Evolutionary conservation across 64 coral and sea anemone species (phyloP).

Genomic region (Montipora capricornis): DNA sequence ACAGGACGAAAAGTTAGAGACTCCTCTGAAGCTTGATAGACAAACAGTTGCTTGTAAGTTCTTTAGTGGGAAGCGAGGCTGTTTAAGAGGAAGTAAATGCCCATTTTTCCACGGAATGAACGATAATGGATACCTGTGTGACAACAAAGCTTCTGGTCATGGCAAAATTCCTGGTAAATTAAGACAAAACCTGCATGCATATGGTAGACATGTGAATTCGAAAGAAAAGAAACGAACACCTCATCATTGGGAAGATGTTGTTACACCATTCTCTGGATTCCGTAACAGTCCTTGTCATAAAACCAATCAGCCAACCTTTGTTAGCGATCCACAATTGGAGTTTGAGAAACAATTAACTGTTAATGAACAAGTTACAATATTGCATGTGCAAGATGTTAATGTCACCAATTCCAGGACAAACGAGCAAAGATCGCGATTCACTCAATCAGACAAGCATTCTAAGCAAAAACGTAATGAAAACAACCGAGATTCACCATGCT

Average conservation of each 20-base stretch:
- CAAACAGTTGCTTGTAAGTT: constrained; percentile 63
- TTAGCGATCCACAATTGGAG: background rate
- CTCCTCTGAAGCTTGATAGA: background rate
- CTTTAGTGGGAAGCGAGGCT: constrained; percentile 74
- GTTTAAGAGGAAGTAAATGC: constrained; percentile 71
- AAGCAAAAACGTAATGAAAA: too few species aligned
- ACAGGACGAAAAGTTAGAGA: background rate
- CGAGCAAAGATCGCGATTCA: background rate
- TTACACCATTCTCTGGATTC: too few species aligned
- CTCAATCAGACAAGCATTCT: background rate
- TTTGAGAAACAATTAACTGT: background rate
- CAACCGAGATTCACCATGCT: too few species aligned
- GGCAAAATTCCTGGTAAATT: background rate
- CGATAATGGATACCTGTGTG: background rate
- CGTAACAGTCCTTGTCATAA: background rate
- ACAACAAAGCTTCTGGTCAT: background rate
- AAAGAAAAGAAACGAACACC: background rate
- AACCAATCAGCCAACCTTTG: background rate
- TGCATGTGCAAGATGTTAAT: background rate
- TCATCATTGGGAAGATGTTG: background rate
- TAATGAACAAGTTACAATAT: background rate
- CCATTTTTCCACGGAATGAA: constrained; percentile 46
- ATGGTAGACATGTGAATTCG: background rate
- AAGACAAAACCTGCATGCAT: background rate
- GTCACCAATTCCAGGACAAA: background rate